phyloP scores from a whole-genome alignment of 2,888 invertebrate species.

The Archips crataeganus region DNA sequence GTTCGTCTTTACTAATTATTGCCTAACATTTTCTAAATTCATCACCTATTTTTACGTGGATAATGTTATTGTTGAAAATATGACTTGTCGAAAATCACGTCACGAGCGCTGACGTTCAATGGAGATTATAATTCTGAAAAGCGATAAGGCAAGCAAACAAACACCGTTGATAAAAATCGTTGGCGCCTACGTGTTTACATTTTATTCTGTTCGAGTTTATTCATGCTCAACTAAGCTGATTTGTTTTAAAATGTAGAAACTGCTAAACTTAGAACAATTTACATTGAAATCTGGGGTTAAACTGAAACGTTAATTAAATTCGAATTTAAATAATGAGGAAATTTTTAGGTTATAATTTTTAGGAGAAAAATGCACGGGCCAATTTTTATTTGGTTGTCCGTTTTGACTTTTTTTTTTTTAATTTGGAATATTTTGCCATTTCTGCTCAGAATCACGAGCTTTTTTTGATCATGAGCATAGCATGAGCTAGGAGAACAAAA shows the following conservation, averaged over 20 bases:
- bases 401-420: no score
- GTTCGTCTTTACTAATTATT: neutral
- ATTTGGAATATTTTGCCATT: no score
- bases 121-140: slow-evolving; percentile 64
- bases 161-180: slow-evolving; percentile 67
- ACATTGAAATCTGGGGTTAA: neutral
- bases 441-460: no score
- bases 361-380: no score
- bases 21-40: slow-evolving; percentile 7
- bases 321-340: no score
- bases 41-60: slow-evolving; percentile 9
- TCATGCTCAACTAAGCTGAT: slow-evolving; percentile 17
- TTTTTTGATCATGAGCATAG: no score
- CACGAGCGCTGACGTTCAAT: slow-evolving; percentile 43
- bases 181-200: slow-evolving; percentile 63
- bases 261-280: neutral
- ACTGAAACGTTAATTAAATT: neutral
- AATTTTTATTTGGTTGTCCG: no score
- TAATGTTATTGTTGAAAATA: slow-evolving; percentile 9
- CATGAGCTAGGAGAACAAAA: no score
- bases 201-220: slow-evolving; percentile 23
- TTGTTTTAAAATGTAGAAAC: slow-evolving; percentile 17
- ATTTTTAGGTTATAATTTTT: neutral
- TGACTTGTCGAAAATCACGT: slow-evolving; percentile 37
- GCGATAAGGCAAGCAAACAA: slow-evolving; percentile 68